Evolutionary conservation across 2,888 invertebrate species (phyloP), one percentile per base, ranked within the genome.

Genomic region (Nesidiocoris tenuis): DNA sequence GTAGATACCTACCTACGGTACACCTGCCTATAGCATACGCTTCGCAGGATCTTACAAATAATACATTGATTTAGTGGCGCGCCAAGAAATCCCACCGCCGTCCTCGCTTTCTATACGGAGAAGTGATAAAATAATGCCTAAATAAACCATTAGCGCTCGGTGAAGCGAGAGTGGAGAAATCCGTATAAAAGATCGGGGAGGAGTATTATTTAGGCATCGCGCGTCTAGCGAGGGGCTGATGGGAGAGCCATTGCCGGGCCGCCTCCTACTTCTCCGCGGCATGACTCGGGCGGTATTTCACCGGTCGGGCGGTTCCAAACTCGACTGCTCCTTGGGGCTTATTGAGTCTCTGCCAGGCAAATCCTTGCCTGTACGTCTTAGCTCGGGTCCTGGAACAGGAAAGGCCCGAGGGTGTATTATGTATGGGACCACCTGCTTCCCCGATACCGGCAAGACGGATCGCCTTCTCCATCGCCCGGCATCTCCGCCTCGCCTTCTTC

Each of bases 391-490:
- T 70, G 70, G 39, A n/a, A n/a, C n/a, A n/a, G n/a, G n/a, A 39
- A 39, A 39, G 39, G 39, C 39, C 39, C 12, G 39, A 39, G 39
- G 39, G 61, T 74, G 74, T 74, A 74, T 74, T 74, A 74, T 74
- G 74, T 74, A 74, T 74, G 74, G 74, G 64, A 64, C 74, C 74
- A 74, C 74, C 74, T 74, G 74, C 74, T 74, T 64, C 74, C 74
- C 57, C 25, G 22, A 39, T 39, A 39, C 39, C 5, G 39, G 39
- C 70, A 74, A 74, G 74, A 74, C 74, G 74, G 74, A 74, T 74
- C 25, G 72, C 61, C 55, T 63, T 55, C 74, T 61, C 19, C 39
- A 12, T 39, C 39, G 39, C 5, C 39, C 3, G 39, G 5, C 39
- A 39, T 39, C 39, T 39, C 39, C 12, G 39, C 5, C 12, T 12